Evolutionary conservation across 2,797 vertebrate species (phyloP).

Genomic region (Erpetoichthys calabaricus): DNA sequence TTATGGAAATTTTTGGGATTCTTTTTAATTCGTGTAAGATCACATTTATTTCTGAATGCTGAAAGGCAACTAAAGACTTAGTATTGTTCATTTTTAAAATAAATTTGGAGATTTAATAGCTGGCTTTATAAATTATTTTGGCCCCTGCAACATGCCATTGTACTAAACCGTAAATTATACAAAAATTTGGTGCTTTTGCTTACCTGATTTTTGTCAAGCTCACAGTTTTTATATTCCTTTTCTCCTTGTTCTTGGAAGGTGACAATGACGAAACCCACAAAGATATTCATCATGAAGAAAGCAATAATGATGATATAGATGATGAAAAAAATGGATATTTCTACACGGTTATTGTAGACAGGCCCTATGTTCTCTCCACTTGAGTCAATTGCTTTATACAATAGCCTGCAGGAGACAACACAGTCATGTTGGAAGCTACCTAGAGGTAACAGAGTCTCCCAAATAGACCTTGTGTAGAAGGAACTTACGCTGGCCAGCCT

Average conservation of each 20-base stretch:
- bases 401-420: conserved; percentile 51
- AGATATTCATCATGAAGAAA: conserved; percentile 99
- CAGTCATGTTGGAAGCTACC: not conserved
- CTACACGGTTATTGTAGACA: conserved; percentile 93
- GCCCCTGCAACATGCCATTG: too few species aligned
- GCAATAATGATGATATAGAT: conserved; percentile 99
- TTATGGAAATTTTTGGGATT: too few species aligned
- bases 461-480: too few species aligned
- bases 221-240: conserved; percentile 98
- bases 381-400: conserved; percentile 96
- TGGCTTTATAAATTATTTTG: too few species aligned
- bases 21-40: too few species aligned
- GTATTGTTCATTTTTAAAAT: too few species aligned
- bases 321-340: conserved; percentile 98
- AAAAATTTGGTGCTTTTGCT: conserved; percentile 20
- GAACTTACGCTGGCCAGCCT: conserved; percentile 95
- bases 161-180: too few species aligned
- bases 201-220: conserved; percentile 98
- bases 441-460: too few species aligned
- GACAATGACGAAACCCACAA: conserved; percentile 97
- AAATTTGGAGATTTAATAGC: too few species aligned
- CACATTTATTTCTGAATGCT: too few species aligned
- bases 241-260: conserved; percentile 98
- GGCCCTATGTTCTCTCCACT: conserved; percentile 90
- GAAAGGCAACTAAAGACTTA: too few species aligned